Evolutionary conservation across 2,113 vertebrate genomes (phyloP).

Genomic region (Oncorhynchus mykiss): DNA sequence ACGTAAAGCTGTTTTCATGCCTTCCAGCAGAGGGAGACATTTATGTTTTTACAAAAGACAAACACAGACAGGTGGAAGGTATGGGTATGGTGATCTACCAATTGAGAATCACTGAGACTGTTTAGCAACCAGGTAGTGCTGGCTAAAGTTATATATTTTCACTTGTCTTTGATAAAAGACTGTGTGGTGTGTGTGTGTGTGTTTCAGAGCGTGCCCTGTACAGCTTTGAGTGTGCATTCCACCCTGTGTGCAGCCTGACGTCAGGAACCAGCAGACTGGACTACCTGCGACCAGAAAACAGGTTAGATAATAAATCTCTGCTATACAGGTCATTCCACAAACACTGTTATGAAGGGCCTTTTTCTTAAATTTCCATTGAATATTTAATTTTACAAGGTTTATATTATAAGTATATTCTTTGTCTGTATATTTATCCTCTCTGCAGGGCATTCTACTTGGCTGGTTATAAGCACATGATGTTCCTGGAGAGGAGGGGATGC

Average conservation of each 20-base stretch:
- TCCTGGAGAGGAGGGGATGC: slow-evolving; percentile 94
- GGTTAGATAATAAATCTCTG: slow-evolving; percentile 63
- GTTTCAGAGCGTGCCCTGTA: slow-evolving; percentile 87
- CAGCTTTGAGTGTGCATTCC: slow-evolving; percentile 93
- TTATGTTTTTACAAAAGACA: too few species aligned
- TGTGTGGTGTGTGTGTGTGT: background rate
- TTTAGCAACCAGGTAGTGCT: too few species aligned
- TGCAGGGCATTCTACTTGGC: slow-evolving; percentile 91
- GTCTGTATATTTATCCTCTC: slow-evolving; percentile 9
- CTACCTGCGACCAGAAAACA: slow-evolving; percentile 91
- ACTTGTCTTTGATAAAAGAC: background rate
- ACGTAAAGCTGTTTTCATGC: too few species aligned
- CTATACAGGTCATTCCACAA: background rate
- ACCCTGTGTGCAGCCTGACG: slow-evolving; percentile 93
- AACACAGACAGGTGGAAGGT: too few species aligned
- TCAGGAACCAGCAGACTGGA: slow-evolving; percentile 87
- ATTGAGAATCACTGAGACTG: too few species aligned
- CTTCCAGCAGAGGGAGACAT: too few species aligned
- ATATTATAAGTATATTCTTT: background rate
- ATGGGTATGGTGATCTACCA: too few species aligned
- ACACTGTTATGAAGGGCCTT: background rate
- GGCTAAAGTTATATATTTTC: background rate
- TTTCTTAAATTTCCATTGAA: background rate
- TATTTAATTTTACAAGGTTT: background rate
- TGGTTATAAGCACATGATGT: slow-evolving; percentile 94